These are phyloP conservation scores for Pantherophis alleghaniensis DNA, from an alignment of 2,797 vertebrate genomes.

Conservation along the genomic window DNA sequence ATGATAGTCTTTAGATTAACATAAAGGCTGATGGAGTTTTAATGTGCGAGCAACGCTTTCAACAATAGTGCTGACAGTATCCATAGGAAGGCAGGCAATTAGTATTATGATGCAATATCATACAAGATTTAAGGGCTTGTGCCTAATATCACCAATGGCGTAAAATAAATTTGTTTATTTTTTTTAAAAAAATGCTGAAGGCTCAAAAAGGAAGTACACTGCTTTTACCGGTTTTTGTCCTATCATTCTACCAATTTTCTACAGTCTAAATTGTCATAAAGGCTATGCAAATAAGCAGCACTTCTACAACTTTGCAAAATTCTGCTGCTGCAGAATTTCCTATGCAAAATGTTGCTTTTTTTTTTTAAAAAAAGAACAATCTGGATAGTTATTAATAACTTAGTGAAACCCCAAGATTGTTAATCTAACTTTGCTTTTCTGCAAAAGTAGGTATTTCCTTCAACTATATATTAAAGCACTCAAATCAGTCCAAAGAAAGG, in stretches of 20 bases:
- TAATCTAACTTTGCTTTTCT: not conserved
- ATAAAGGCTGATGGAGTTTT: slow-evolving; percentile 16
- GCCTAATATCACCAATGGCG: not conserved
- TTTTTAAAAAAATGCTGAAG: not conserved
- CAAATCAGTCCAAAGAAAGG: not conserved
- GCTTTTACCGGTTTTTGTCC: not conserved
- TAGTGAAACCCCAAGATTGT: not conserved
- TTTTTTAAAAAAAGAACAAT: too few species aligned
- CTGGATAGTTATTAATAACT: not conserved
- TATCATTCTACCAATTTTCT: not conserved
- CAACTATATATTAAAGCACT: not conserved
- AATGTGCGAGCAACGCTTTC: slow-evolving; percentile 9
- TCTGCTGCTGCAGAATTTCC: not conserved
- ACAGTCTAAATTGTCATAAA: not conserved
- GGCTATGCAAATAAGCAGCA: not conserved
- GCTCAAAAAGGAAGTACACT: not conserved
- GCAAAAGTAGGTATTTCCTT: not conserved
- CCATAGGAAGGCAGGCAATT: not conserved
- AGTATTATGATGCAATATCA: not conserved
- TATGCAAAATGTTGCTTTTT: not conserved
- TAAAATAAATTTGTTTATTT: not conserved
- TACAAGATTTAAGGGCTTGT: not conserved
- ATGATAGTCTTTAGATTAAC: slow-evolving; percentile 35
- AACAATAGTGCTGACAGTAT: not conserved
- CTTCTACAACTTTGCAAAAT: not conserved